phyloP scores from a whole-genome alignment of 2,888 invertebrate species.

The Oscheius myriophilus region DNA sequence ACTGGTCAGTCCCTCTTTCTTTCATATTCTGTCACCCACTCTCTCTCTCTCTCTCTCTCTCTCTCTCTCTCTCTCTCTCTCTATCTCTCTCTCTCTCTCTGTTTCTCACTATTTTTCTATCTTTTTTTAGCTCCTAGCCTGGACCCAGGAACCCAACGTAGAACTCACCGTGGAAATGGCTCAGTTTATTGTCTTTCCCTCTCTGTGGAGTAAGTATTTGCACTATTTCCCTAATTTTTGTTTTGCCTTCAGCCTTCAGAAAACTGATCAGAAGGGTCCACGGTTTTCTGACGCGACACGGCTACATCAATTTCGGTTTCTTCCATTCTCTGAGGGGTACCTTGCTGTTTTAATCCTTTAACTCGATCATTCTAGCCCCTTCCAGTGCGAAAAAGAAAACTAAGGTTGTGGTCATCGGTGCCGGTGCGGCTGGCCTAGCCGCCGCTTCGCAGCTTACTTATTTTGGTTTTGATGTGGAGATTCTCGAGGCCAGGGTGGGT shows the following conservation, averaged over 20 bases:
- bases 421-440: conserved; percentile 67
- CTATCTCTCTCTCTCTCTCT: no score
- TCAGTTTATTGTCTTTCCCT: conserved; percentile 74
- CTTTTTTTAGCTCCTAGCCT: conserved; percentile 76
- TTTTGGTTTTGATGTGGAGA: conserved; percentile 66
- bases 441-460: conserved; percentile 63
- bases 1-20: conserved; percentile 35
- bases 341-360: conserved; percentile 3
- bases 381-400: neutral
- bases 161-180: conserved; percentile 78
- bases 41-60: no score
- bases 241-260: neutral
- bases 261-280: conserved; percentile 3
- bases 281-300: conserved; percentile 91
- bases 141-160: conserved; percentile 93
- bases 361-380: neutral
- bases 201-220: conserved; percentile 83
- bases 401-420: conserved; percentile 67
- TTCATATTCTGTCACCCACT: neutral
- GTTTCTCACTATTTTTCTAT: no score
- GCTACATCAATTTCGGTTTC: conserved; percentile 96
- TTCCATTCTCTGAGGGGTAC: conserved; percentile 74
- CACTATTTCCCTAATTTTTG: neutral
- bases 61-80: no score
- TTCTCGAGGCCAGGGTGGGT: conserved; percentile 64